These are phyloP conservation scores for Sus cebifrons DNA, from an alignment of 2,797 vertebrate species.

Conservation along the genomic window DNA sequence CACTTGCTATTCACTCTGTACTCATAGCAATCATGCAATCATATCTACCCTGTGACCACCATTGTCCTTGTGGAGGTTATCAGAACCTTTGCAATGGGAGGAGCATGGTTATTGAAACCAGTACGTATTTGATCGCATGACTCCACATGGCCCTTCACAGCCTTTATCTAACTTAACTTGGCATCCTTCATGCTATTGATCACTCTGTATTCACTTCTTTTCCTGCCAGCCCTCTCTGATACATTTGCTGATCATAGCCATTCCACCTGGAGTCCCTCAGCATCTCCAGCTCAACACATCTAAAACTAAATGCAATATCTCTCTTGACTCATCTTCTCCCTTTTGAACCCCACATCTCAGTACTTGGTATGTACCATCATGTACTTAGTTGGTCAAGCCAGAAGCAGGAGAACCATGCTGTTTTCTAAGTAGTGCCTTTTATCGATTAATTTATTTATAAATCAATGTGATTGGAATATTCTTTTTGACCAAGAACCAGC, in stretches of 20 bases:
- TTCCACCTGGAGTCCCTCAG: background rate
- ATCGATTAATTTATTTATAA: background rate
- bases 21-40: background rate
- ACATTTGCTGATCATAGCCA: background rate
- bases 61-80: background rate
- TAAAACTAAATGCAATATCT: background rate
- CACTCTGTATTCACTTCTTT: background rate
- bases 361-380: background rate
- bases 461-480: constrained; percentile 19
- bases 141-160: background rate
- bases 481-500: background rate
- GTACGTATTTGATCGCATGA: background rate
- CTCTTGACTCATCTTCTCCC: background rate
- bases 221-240: background rate
- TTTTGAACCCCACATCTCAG: background rate
- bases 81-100: background rate
- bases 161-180: background rate
- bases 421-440: constrained; percentile 3
- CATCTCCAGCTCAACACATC: background rate
- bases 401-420: background rate
- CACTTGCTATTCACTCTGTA: background rate
- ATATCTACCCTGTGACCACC: background rate
- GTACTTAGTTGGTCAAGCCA: background rate
- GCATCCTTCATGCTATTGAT: background rate
- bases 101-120: background rate